Conservation (phyloP, 2,797 vertebrate species). For the Benthosema pterotum region DNA sequence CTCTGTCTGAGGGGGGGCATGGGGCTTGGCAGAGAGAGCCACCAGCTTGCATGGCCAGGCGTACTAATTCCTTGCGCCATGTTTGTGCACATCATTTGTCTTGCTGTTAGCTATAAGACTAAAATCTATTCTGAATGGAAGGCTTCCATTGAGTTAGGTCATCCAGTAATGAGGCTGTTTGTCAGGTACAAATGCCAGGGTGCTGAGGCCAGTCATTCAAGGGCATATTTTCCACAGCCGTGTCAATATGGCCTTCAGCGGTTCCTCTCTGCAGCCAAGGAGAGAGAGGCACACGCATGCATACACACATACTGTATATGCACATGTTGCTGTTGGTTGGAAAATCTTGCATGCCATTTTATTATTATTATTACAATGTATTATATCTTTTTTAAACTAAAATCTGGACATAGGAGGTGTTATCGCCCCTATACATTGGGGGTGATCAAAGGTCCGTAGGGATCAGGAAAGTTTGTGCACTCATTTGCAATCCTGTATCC, state of each 20-base stretch:
- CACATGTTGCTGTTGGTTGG: too few relatives aligned
- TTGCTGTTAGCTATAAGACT: conserved; percentile 28
- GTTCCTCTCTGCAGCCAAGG: conserved; percentile 25
- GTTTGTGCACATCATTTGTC: conserved; percentile 61
- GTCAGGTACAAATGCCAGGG: conserved; percentile 68
- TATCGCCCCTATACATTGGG: too few relatives aligned
- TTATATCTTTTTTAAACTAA: too few relatives aligned
- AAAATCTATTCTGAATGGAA: conserved; percentile 73
- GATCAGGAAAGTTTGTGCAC: too few relatives aligned
- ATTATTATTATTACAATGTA: too few relatives aligned
- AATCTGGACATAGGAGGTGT: too few relatives aligned
- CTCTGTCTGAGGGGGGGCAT: conserved; percentile 34
- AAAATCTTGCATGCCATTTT: too few relatives aligned
- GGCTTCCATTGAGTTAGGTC: conserved; percentile 70
- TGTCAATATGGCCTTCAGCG: conserved; percentile 43
- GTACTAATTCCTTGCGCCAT: conserved; percentile 63
- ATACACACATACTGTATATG: too few relatives aligned
- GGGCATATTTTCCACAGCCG: conserved; percentile 53
- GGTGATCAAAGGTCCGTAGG: too few relatives aligned
- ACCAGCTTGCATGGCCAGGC: conserved; percentile 44
- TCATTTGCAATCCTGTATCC: too few relatives aligned
- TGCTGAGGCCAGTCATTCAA: conserved; percentile 62
- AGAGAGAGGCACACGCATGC: too few relatives aligned
- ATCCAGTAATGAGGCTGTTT: conserved; percentile 76
- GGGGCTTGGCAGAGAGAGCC: conserved; percentile 44